Conservation (phyloP, 1,140 invertebrate species). For the Eriosoma lanigerum region DNA sequence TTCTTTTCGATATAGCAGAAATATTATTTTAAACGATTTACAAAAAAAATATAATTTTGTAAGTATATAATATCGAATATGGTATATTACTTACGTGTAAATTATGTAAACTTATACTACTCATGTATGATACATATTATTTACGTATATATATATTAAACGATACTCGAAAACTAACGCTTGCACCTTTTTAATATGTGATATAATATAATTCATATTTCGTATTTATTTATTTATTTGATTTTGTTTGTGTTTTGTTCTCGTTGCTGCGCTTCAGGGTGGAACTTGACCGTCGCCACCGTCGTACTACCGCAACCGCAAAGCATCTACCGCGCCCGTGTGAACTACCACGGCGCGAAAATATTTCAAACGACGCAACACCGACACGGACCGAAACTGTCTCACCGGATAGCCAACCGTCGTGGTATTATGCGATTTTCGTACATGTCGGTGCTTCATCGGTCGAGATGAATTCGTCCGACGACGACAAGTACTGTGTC, state of each 20-base stretch:
- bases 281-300: not conserved
- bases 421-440: slow-evolving; percentile 48
- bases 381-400: not conserved
- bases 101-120: not conserved
- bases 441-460: slow-evolving; percentile 30
- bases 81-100: too few relatives aligned
- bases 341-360: not conserved
- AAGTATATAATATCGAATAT: too few relatives aligned
- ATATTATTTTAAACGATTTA: too few relatives aligned
- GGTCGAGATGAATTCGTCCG: slow-evolving; percentile 50
- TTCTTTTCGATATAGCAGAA: too few relatives aligned
- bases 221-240: not conserved
- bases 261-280: slow-evolving; percentile 26
- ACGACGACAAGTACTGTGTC: slow-evolving; percentile 45
- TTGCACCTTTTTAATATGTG: not conserved
- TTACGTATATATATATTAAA: not conserved
- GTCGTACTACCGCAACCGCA: not conserved
- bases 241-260: slow-evolving; percentile 9
- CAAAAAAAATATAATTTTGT: too few relatives aligned
- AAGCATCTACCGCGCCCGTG: not conserved
- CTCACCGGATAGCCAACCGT: not conserved
- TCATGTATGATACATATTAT: not conserved
- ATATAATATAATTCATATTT: not conserved
- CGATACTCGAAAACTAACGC: slow-evolving; percentile 13
- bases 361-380: not conserved